These are phyloP conservation scores for Sebastes dallii DNA, from an alignment of 2,797 vertebrate species.

Conservation along the genomic window DNA sequence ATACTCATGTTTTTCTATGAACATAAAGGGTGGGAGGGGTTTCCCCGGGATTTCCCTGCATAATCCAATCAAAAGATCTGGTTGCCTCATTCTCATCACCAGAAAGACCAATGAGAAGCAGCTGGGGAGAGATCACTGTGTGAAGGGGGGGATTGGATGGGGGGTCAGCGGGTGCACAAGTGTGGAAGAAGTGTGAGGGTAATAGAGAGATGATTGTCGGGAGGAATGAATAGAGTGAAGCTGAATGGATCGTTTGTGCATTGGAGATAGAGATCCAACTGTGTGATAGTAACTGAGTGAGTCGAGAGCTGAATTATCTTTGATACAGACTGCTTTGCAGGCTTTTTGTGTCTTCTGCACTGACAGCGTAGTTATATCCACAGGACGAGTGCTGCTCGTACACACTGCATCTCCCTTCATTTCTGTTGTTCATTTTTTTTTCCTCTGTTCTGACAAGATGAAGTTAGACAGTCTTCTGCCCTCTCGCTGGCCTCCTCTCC, in stretches of 20 bases:
- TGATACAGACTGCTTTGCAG: slow-evolving; percentile 17
- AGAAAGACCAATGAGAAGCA: slow-evolving; percentile 63
- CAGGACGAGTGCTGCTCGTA: slow-evolving; percentile 6
- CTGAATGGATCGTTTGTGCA: slow-evolving; percentile 59
- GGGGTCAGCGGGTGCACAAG: slow-evolving; percentile 40
- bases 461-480: slow-evolving; percentile 58
- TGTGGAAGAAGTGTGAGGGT: slow-evolving; percentile 25
- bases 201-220: slow-evolving; percentile 58
- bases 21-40: slow-evolving; percentile 72
- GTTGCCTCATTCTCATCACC: slow-evolving; percentile 9
- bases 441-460: slow-evolving; percentile 54
- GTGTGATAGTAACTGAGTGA: slow-evolving; percentile 38
- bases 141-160: slow-evolving; percentile 33
- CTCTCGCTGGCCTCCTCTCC: slow-evolving; percentile 49
- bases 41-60: slow-evolving; percentile 66
- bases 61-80: slow-evolving; percentile 69
- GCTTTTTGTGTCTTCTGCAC: slow-evolving; percentile 26
- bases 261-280: slow-evolving; percentile 43
- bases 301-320: slow-evolving; percentile 41
- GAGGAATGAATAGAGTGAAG: slow-evolving; percentile 39
- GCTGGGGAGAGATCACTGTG: slow-evolving; percentile 60
- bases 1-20: slow-evolving; percentile 73
- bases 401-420: slow-evolving; percentile 21
- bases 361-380: slow-evolving; percentile 12
- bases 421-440: slow-evolving; percentile 39